phyloP scores from a whole-genome alignment of 2,797 vertebrate genomes.

The Sarcophilus harrisii region DNA sequence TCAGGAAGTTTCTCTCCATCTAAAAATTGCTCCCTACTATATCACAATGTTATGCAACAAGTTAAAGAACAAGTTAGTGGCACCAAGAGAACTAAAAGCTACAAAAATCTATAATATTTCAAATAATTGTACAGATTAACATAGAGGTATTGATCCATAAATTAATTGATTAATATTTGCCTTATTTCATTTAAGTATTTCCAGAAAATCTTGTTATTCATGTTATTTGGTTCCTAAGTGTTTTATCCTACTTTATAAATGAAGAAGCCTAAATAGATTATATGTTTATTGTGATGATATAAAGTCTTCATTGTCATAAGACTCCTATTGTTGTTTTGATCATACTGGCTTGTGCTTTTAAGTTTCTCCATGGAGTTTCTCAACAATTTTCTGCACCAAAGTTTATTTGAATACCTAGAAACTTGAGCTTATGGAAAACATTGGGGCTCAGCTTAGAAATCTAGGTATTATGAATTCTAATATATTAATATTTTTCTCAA shows the following conservation, averaged over 20 bases:
- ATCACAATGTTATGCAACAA: neutral
- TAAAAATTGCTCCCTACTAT: neutral
- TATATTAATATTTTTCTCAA: neutral
- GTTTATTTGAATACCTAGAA: conserved; percentile 3
- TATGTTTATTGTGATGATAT: neutral
- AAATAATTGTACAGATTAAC: neutral
- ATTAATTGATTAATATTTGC: neutral
- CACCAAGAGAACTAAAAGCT: neutral
- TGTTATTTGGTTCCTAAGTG: neutral
- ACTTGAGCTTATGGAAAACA: neutral
- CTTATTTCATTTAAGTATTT: neutral
- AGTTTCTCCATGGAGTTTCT: conserved; percentile 5
- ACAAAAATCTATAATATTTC: neutral
- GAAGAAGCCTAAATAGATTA: neutral
- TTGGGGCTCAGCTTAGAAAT: neutral
- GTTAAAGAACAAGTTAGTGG: neutral
- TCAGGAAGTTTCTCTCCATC: neutral
- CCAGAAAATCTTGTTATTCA: neutral
- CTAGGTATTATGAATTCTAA: neutral
- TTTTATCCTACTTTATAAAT: neutral
- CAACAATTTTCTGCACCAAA: conserved; percentile 29
- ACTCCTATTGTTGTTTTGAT: neutral
- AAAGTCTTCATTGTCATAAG: neutral
- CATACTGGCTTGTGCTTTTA: neutral
- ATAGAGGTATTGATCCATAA: neutral